A percentile compares a stretch with the other conserved stretches of the same genome.
Evolutionary conservation across 2,888 invertebrate genomes (phyloP).

Genomic region (Mythimna pallens): DNA sequence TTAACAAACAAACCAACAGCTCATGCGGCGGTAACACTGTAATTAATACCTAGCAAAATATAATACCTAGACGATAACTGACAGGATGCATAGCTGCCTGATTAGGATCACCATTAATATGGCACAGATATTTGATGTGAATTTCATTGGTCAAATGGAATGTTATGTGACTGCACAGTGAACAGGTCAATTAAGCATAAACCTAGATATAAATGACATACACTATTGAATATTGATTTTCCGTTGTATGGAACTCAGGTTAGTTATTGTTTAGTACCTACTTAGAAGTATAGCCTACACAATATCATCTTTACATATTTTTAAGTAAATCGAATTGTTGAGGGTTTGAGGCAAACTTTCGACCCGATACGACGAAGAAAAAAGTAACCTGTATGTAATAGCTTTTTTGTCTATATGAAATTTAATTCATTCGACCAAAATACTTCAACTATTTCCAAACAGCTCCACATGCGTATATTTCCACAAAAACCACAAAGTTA

Average conservation of each 20-base stretch:
- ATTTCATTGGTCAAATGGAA: slow-evolving; percentile 30
- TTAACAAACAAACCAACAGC: slow-evolving; percentile 39
- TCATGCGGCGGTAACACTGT: slow-evolving; percentile 50
- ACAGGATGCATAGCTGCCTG: slow-evolving; percentile 21
- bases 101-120: slow-evolving; percentile 23
- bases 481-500: slow-evolving; percentile 45
- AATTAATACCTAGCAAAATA: slow-evolving; percentile 64
- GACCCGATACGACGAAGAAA: neutral
- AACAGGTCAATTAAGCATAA: slow-evolving; percentile 6
- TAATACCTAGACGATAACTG: slow-evolving; percentile 32
- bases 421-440: neutral
- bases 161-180: slow-evolving; percentile 18
- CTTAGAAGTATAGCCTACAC: neutral
- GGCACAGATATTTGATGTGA: slow-evolving; percentile 19
- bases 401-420: neutral
- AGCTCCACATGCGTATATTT: slow-evolving; percentile 1
- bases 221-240: neutral
- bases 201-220: neutral
- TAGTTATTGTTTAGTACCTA: neutral
- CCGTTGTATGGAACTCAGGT: neutral
- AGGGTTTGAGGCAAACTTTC: neutral
- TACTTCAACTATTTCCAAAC: slow-evolving; percentile 22
- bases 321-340: no score
- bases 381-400: neutral
- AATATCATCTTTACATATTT: neutral